Base-by-base conservation (phyloP, 2,113 vertebrate genomes). In the Urocolius indicus region DNA sequence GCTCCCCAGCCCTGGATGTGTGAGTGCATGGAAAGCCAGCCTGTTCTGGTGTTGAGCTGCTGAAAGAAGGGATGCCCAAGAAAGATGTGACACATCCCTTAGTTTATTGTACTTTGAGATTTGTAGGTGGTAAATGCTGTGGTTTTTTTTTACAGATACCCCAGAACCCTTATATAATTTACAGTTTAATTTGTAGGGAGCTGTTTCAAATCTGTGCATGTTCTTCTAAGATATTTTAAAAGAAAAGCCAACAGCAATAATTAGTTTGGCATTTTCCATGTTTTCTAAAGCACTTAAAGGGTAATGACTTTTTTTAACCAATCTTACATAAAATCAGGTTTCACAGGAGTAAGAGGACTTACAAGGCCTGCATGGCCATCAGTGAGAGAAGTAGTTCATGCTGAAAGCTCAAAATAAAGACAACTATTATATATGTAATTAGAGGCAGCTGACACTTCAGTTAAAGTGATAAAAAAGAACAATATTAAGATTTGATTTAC, bases 401-500 rank as follows among this genome's bases (percentile, higher is more conserved):
- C 68, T 84, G 72, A 92, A 96, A 95, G 63, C 54, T 92, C 62
- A 81, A 88, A 96, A 86, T 85, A 89, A 63, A 59, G 51, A 94
- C 75, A 93, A 90, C 71, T 78, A 86, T 87, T 92, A 43, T 17
- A 41, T 16, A 45, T 85, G 16, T 82, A 76, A 97, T 95, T 95
- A 91, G 77, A 88, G 84, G 78, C 92, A 90, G 67, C 90, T 80
- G 77, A 89, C 93, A 94, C 77, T 97, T 97, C 86, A 96, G 34
- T 96, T 96, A 96, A 95, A 95, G 85, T 96, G 81, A 97, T 95
- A 80, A 90, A 96, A 96, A 97, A 93, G 86, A 92, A 54, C 71
- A 84, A 89, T 96, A 97, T 97, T 96, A 97, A 97, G 97, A 95
- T 94, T 52, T 97, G 94, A 97, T 97, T 97, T 97, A 98, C 51